Evolutionary conservation across 2,888 invertebrate genomes (phyloP).

Genomic region (Caenorhabditis sp.): DNA sequence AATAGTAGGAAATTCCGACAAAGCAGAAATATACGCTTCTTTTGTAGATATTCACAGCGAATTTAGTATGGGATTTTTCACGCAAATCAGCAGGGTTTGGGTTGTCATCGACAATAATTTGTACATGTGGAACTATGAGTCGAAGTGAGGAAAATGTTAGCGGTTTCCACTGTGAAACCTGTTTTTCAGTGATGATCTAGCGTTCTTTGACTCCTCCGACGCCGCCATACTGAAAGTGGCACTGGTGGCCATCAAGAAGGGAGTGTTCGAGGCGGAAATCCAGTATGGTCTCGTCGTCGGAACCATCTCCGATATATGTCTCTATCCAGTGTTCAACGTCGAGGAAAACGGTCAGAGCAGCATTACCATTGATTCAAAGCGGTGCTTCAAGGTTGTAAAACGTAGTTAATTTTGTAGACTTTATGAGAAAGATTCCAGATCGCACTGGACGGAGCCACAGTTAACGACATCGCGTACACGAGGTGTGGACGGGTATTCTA

Average conservation of each 20-base stretch:
- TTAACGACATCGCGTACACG: constrained; percentile 85
- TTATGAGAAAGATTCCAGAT: constrained; percentile 53
- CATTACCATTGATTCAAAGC: constrained; percentile 59
- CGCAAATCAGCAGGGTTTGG: constrained; percentile 96
- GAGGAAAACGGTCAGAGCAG: constrained; percentile 29
- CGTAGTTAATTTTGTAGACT: not conserved
- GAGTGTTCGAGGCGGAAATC: constrained; percentile 84
- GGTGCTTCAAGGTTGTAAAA: constrained; percentile 86
- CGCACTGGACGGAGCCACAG: constrained; percentile 70
- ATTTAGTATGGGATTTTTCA: constrained; percentile 96
- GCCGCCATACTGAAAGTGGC: constrained; percentile 95
- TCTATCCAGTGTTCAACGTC: constrained; percentile 85
- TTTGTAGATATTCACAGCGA: constrained; percentile 91
- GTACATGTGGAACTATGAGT: constrained; percentile 97
- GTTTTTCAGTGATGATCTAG: constrained; percentile 87
- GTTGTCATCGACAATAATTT: constrained; percentile 97
- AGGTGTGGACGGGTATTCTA: constrained; percentile 91
- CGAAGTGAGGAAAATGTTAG: constrained; percentile 83
- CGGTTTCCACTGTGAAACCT: not conserved
- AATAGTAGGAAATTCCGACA: constrained; percentile 65
- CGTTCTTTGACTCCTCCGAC: constrained; percentile 94
- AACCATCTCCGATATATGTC: constrained; percentile 94
- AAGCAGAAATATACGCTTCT: not conserved
- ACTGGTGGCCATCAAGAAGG: constrained; percentile 87
- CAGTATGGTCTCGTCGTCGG: constrained; percentile 92